These are phyloP conservation scores for Pardalotus punctatus DNA, from an alignment of 2,113 vertebrate species.

Conservation along the genomic window DNA sequence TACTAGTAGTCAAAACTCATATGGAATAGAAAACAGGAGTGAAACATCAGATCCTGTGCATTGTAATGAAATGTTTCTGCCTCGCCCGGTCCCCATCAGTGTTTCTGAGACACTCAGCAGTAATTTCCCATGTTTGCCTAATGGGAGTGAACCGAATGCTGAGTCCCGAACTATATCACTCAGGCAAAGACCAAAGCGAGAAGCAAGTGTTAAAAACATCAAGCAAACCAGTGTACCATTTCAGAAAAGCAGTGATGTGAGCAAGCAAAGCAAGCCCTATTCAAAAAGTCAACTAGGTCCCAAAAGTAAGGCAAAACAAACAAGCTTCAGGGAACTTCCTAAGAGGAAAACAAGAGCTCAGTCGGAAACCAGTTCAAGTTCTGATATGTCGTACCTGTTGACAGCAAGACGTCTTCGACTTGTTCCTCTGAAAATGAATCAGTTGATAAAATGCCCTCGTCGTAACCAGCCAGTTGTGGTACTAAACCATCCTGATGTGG, in stretches of 20 bases:
- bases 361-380: background rate
- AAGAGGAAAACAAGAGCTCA: slow-evolving; percentile 63
- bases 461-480: slow-evolving; percentile 94
- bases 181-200: slow-evolving; percentile 56
- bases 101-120: background rate
- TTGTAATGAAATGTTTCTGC: slow-evolving; percentile 49
- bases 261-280: slow-evolving; percentile 28
- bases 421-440: slow-evolving; percentile 80
- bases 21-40: background rate
- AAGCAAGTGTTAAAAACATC: background rate
- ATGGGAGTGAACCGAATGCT: background rate
- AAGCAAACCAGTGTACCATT: background rate
- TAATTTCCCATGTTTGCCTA: background rate
- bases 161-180: background rate
- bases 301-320: slow-evolving; percentile 62
- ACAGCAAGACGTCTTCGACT: slow-evolving; percentile 76
- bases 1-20: slow-evolving; percentile 9
- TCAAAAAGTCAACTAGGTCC: background rate
- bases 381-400: slow-evolving; percentile 44
- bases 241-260: background rate
- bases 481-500: slow-evolving; percentile 89
- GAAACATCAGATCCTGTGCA: background rate
- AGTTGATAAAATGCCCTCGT: slow-evolving; percentile 84
- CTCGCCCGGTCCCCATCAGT: slow-evolving; percentile 44
- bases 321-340: slow-evolving; percentile 58